These are phyloP conservation scores for Dermolepida albohirtum DNA, from an alignment of 2,888 invertebrate genomes.

Conservation along the genomic window DNA sequence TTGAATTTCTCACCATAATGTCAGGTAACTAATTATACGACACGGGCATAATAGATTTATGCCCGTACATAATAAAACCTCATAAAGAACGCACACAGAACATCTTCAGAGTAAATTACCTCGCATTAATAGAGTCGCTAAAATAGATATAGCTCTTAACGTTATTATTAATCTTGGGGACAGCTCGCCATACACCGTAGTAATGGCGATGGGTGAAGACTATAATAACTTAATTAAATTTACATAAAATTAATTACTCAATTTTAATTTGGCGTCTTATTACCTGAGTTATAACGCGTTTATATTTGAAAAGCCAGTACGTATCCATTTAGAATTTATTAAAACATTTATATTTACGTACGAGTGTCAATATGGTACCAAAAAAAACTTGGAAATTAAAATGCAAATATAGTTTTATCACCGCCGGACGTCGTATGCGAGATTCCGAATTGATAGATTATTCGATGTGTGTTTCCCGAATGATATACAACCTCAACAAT, in stretches of 20 bases:
- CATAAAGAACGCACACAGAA: neutral
- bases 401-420: slow-evolving; percentile 29
- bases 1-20: slow-evolving; percentile 1
- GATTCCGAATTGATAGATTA: slow-evolving; percentile 7
- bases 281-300: neutral
- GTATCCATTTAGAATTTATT: neutral
- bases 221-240: slow-evolving; percentile 25
- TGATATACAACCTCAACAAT: slow-evolving; percentile 1
- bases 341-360: neutral
- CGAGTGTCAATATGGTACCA: neutral
- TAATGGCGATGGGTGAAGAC: neutral
- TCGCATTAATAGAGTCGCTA: slow-evolving; percentile 29
- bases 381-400: slow-evolving; percentile 17
- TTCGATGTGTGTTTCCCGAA: neutral
- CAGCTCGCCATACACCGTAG: neutral
- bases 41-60: slow-evolving; percentile 19
- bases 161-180: slow-evolving; percentile 31
- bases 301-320: neutral
- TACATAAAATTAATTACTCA: slow-evolving; percentile 23
- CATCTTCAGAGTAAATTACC: slow-evolving; percentile 25
- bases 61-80: neutral
- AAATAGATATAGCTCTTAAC: slow-evolving; percentile 32
- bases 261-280: slow-evolving; percentile 21
- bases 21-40: slow-evolving; percentile 12
- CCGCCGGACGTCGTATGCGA: slow-evolving; percentile 1